phyloP scores from a whole-genome alignment of 2,797 vertebrate genomes.

The Thamnophis elegans region DNA sequence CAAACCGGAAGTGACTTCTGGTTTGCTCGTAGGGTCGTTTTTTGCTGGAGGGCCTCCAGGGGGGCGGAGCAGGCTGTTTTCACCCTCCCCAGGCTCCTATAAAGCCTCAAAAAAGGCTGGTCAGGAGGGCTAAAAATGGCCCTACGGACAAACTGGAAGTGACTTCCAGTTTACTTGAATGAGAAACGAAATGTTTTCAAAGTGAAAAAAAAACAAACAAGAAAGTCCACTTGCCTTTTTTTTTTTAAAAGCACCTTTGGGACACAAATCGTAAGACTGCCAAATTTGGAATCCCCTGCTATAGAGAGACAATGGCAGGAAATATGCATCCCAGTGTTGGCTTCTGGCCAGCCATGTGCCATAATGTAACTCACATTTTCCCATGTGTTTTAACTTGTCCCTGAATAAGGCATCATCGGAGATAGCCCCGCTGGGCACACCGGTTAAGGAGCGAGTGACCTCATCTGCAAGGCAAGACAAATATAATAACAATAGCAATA shows the following conservation, averaged over 20 bases:
- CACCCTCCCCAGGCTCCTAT: too few species aligned
- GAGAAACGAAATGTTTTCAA: background rate
- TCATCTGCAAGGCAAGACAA: conserved; percentile 73
- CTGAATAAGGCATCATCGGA: conserved; percentile 96
- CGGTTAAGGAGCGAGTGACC: conserved; percentile 67
- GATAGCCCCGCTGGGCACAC: conserved; percentile 76
- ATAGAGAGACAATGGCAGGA: too few species aligned
- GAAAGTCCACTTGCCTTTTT: background rate
- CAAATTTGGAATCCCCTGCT: background rate
- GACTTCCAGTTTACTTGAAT: too few species aligned
- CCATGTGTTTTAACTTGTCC: conserved; percentile 98
- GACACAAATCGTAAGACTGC: background rate
- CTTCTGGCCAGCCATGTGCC: background rate
- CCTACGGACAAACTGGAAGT: too few species aligned
- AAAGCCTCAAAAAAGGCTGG: too few species aligned
- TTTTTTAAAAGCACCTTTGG: background rate
- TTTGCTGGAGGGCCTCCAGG: too few species aligned
- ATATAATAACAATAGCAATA: too few species aligned
- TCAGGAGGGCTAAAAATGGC: too few species aligned
- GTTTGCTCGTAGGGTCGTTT: too few species aligned
- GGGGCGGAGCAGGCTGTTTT: too few species aligned
- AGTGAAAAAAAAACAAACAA: background rate
- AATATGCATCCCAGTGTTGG: background rate
- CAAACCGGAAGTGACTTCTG: too few species aligned
- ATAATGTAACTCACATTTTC: conserved; percentile 85